phyloP scores from a whole-genome alignment of 2,888 invertebrate species.

The Ctenicera cuprea region DNA sequence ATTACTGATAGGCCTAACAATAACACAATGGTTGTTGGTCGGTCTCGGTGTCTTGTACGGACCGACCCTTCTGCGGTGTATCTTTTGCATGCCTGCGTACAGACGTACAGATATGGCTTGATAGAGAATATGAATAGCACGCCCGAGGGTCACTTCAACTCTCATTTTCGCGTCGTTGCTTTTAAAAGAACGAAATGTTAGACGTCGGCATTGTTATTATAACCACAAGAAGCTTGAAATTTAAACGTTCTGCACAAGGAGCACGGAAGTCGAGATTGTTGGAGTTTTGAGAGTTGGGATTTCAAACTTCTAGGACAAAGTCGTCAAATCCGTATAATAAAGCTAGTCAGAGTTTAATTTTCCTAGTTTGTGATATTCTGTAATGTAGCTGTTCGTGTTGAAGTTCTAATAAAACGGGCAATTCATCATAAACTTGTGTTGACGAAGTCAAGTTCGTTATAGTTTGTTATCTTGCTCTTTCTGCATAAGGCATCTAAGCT shows the following conservation, averaged over 20 bases:
- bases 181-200: conserved; percentile 42
- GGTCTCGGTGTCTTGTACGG: not conserved
- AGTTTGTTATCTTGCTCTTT: no score
- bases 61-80: conserved; percentile 20
- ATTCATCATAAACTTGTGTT: no score
- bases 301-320: conserved; percentile 12
- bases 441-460: no score
- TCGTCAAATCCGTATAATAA: conserved; percentile 14
- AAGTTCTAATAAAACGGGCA: no score
- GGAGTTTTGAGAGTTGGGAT: not conserved
- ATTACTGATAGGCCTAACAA: conserved; percentile 34
- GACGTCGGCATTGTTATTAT: conserved; percentile 36
- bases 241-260: conserved; percentile 34
- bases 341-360: conserved; percentile 21
- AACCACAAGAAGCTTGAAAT: conserved; percentile 30
- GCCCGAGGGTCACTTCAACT: conserved; percentile 42
- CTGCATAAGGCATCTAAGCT: no score
- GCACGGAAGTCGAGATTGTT: conserved; percentile 18
- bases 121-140: conserved; percentile 38
- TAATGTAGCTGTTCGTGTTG: no score
- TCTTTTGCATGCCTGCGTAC: conserved; percentile 39
- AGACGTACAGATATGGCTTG: conserved; percentile 38
- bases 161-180: conserved; percentile 44
- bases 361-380: conserved; percentile 3
- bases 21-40: conserved; percentile 33